phyloP scores from a whole-genome alignment of 2,113 vertebrate species.

The Neolamprologus sp. region DNA sequence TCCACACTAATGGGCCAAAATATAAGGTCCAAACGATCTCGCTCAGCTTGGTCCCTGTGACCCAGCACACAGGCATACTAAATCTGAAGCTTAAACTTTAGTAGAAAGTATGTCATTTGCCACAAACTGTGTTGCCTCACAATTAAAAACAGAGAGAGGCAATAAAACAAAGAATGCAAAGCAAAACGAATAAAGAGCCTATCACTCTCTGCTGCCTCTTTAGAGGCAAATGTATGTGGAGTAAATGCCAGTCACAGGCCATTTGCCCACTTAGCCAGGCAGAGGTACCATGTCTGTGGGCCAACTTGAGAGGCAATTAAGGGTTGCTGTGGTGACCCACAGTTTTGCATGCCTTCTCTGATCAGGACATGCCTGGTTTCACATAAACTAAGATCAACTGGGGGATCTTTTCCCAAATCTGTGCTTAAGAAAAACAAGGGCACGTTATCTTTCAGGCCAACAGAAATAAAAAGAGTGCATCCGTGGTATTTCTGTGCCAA shows the following conservation, averaged over 20 bases:
- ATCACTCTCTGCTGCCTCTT: background rate
- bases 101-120: background rate
- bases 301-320: conserved; percentile 59
- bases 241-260: conserved; percentile 16
- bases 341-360: conserved; percentile 43
- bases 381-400: conserved; percentile 40
- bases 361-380: conserved; percentile 61
- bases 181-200: background rate
- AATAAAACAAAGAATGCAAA: conserved; percentile 16
- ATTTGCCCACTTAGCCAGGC: conserved; percentile 22
- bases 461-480: conserved; percentile 22
- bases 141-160: conserved; percentile 15
- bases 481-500: conserved; percentile 29
- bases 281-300: conserved; percentile 55
- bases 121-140: conserved; percentile 1
- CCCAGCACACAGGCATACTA: background rate
- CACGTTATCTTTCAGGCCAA: conserved; percentile 24
- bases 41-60: background rate
- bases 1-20: conserved; percentile 47
- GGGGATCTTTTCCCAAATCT: conserved; percentile 2
- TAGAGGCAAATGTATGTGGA: background rate
- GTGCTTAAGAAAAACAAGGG: background rate
- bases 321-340: conserved; percentile 63
- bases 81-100: background rate
- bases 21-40: background rate